phyloP scores from a whole-genome alignment of 2,113 vertebrate genomes.

The Pangasianodon gigas region DNA sequence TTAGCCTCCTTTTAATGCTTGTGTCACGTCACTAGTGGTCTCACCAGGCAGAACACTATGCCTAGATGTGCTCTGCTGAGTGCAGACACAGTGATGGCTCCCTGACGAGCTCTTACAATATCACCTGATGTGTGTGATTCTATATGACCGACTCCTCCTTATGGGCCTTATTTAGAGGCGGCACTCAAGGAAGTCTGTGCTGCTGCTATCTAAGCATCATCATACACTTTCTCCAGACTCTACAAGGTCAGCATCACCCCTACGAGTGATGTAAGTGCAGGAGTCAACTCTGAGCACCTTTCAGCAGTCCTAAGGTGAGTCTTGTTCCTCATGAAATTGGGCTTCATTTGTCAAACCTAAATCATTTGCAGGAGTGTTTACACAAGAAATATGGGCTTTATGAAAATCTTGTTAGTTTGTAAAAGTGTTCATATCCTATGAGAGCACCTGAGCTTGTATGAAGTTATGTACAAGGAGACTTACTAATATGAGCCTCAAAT shows the following conservation, averaged over 20 bases:
- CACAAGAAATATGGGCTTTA: background rate
- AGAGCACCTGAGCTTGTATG: background rate
- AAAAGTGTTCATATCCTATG: background rate
- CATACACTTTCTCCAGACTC: background rate
- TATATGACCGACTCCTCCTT: background rate
- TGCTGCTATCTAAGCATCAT: background rate
- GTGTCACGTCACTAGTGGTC: background rate
- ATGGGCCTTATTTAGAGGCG: background rate
- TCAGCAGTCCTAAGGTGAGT: background rate
- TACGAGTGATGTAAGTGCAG: too few relatives aligned
- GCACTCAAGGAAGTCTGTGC: background rate
- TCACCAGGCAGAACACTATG: background rate
- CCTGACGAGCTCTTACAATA: background rate
- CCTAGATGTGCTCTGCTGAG: background rate
- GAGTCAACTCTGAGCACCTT: background rate
- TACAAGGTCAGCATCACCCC: background rate
- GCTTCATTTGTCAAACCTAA: background rate
- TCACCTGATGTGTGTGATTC: constrained; percentile 1
- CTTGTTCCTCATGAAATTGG: background rate
- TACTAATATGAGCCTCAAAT: background rate
- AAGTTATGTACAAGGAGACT: background rate
- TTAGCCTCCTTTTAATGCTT: background rate
- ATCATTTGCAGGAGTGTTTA: background rate
- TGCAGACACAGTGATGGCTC: background rate
- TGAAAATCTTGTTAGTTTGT: background rate